Base-by-base conservation (phyloP, 2,888 invertebrate species). In the Anticlea derivata region DNA sequence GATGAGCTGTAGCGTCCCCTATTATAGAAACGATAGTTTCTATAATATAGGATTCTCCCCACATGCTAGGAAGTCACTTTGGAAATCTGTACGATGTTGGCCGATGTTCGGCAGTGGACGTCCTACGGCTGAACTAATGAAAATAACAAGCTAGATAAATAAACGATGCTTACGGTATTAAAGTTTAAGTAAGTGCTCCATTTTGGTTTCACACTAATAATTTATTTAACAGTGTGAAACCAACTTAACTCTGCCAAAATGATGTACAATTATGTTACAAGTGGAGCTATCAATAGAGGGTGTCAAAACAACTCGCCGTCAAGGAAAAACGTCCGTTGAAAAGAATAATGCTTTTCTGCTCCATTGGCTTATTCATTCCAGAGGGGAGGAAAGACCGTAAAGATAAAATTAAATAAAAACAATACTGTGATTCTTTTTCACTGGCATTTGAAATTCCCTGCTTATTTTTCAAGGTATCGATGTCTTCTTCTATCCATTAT, bases 311-410 rank as follows among this genome's bases (percentile, higher is more conserved):
- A 68, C 61, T 40, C 58, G 56, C 52, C 64, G 60, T 73, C 67
- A 67, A 70, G 67, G 64, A 72, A 77, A 74, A 74, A 69, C 61
- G 68, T 72, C 77, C 76, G 71, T 78, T 78, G 66, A 72, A 73
- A 77, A 75, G 70, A 73, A 75, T 72, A 75, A 77, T 70, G 75
- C 65, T 78, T 75, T 83, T 72, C 68, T 68, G 71, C 67, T 75
- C 71, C 76, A 81, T 76, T 79, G 78, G 62, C 61, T 73, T 65
- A 72, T 69, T 77, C 73, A 69, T 70, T 70, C 63, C 56, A 53
- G 64, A 58, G 65, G 63, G 60, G 63, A 62, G 62, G n/a, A 66
- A 62, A 60, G 57, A 60, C 54, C 60, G 55, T 61, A 58, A 60
- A 59, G 57, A 62, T 60, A 66, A 47, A 52, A 52, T 55, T 55